Percentiles rank a stretch among this genome's conserved stretches.
phyloP scores from a whole-genome alignment of 2,797 vertebrate genomes.

The Mus caroli region DNA sequence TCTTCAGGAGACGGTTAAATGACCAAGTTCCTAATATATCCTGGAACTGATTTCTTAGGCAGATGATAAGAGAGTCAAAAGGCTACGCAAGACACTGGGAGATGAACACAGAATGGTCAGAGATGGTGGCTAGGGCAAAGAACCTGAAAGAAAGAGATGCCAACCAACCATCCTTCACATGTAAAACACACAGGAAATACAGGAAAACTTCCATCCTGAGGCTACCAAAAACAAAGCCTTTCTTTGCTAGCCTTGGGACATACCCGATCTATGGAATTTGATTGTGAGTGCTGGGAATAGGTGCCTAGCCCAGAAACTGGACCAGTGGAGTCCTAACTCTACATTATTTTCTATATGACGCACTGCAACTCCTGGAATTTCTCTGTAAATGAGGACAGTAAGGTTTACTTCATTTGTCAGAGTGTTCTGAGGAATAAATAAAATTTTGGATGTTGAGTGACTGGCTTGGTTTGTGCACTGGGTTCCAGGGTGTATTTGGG shows the following conservation, averaged over 20 bases:
- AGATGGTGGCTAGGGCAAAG: neutral
- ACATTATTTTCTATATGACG: neutral
- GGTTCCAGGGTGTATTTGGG: neutral
- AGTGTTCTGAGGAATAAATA: neutral
- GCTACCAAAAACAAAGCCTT: neutral
- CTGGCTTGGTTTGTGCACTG: neutral
- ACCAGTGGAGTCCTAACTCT: neutral
- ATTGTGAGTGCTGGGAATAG: neutral
- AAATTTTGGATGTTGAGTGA: neutral
- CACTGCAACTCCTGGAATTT: neutral
- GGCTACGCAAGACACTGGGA: neutral
- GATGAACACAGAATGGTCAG: neutral
- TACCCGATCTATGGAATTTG: neutral
- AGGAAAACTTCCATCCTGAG: neutral
- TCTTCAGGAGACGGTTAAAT: constrained; percentile 20
- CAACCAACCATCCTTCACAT: neutral
- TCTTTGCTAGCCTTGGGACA: neutral
- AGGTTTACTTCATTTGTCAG: neutral
- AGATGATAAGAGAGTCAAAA: constrained; percentile 29
- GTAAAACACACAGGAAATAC: neutral
- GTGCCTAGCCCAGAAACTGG: neutral
- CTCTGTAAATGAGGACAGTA: neutral
- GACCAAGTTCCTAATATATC: constrained; percentile 20
- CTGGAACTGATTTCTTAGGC: constrained; percentile 43
- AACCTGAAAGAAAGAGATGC: neutral